Evolutionary conservation across 2,888 invertebrate species (phyloP), one percentile per base, ranked within the genome.

Genomic region (Epiblema foenella): DNA sequence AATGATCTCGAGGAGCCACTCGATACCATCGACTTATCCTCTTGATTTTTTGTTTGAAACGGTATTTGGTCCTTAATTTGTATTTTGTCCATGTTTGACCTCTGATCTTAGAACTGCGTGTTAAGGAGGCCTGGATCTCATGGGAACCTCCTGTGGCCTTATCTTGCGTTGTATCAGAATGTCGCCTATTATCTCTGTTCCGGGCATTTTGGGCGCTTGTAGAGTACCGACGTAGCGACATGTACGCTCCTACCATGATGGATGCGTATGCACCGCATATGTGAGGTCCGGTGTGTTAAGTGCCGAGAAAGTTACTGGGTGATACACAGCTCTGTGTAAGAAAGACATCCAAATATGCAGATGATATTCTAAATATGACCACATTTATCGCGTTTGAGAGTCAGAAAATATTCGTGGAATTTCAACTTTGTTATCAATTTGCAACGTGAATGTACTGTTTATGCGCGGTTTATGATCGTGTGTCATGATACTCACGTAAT

Each of bases 111-210:
- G 73, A 77, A 77, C 81, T 58, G 77, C 78, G 78, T 82, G 78
- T 79, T 80, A 82, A 83, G 83, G 85, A 83, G 85, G 83, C 82
- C 83, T 84, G 84, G 85, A 83, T 84, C 81, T 83, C 90, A 90
- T 91, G 92, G 90, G 93, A 93, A 91, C 89, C 88, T 85, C 84
- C 85, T 83, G 80, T 76, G 74, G 78, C 80, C 84, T 92, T 93
- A 93, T 93, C 93, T 89, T 76, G 80, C 81, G 86, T 89, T 91
- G 93, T 93, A 93, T 93, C 93, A 84, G 83, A 86, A 85, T 93
- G 93, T 93, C 90, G 89, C 88, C 91, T 85, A 92, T 92, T 93
- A 93, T 93, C 93, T 93, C 83, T 80, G 84, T 84, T 87, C 85
- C 85, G 87, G 87, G 85, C 89, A 89, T 88, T 91, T 91, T 90